Percentiles rank a stretch among this genome's conserved stretches.
phyloP scores from a whole-genome alignment of 2,113 vertebrate genomes.

The Corydoras sp. region DNA sequence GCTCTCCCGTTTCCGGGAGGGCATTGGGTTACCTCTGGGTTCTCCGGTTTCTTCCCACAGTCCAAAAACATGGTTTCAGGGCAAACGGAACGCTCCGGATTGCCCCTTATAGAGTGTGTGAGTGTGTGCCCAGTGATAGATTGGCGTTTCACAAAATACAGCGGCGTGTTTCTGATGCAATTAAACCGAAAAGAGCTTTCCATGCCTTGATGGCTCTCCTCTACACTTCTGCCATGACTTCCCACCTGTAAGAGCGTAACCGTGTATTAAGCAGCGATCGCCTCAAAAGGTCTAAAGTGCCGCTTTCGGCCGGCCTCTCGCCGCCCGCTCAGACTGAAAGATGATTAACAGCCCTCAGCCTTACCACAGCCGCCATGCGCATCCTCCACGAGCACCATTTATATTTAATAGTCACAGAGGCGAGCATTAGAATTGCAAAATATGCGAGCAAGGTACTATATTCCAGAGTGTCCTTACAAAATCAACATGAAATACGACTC shows the following conservation, averaged over 20 bases:
- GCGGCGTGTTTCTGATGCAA: no score
- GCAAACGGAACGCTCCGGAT: no score
- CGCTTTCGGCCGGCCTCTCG: not conserved
- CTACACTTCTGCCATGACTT: constrained; percentile 44
- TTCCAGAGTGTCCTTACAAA: constrained; percentile 28
- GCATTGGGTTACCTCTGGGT: no score
- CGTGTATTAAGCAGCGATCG: constrained; percentile 49
- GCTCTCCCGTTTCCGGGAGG: no score
- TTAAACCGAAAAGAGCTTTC: not conserved
- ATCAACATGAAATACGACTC: constrained; percentile 12
- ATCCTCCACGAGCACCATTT: constrained; percentile 47
- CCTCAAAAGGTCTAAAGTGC: not conserved
- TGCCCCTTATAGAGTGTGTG: no score
- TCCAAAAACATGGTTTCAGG: no score
- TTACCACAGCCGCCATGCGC: constrained; percentile 56
- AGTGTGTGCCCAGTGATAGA: no score
- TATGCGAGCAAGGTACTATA: constrained; percentile 36
- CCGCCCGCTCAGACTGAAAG: not conserved
- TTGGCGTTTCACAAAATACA: no score
- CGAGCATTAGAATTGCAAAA: constrained; percentile 63
- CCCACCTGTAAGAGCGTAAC: constrained; percentile 40
- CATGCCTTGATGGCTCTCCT: constrained; percentile 1
- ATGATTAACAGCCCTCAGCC: constrained; percentile 60
- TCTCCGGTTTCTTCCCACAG: no score
- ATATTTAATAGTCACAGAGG: constrained; percentile 48